These are phyloP conservation scores for Lytechinus variegatus DNA, from an alignment of 35 echinoderm and acorn worm species.

Conservation along the genomic window DNA sequence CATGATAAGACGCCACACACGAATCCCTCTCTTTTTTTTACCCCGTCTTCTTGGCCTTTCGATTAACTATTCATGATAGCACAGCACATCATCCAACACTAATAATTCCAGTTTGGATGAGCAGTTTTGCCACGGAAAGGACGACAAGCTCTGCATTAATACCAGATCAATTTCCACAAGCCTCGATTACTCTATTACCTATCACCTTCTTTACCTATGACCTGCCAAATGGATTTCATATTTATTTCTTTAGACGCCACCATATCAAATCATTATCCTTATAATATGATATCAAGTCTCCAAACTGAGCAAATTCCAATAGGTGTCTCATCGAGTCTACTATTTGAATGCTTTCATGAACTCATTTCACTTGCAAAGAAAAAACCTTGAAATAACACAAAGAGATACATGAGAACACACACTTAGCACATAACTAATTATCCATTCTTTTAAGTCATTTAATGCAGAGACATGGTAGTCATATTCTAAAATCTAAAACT, in stretches of 20 bases:
- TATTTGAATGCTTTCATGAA: too few relatives aligned
- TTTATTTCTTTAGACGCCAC: neutral
- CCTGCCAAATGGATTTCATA: neutral
- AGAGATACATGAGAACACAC: too few relatives aligned
- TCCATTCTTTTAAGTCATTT: too few relatives aligned
- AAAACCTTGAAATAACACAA: too few relatives aligned
- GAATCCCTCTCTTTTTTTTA: constrained; percentile 34
- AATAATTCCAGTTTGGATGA: neutral
- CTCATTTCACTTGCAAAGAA: too few relatives aligned
- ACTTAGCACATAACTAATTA: too few relatives aligned
- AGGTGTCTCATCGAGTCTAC: neutral
- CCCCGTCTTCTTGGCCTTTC: neutral
- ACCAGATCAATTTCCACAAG: neutral
- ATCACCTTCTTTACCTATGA: neutral
- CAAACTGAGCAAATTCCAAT: neutral
- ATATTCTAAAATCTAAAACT: neutral
- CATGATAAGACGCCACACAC: neutral
- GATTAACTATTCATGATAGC: neutral
- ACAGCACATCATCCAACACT: neutral
- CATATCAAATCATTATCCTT: neutral
- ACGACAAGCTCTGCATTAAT: neutral
- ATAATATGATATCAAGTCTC: neutral
- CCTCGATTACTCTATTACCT: neutral
- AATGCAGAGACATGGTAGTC: too few relatives aligned
- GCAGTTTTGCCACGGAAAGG: neutral